Percentiles rank a stretch among this genome's conserved stretches.
phyloP scores from a whole-genome alignment of 2,113 vertebrate genomes.

The Gobio gobio region DNA sequence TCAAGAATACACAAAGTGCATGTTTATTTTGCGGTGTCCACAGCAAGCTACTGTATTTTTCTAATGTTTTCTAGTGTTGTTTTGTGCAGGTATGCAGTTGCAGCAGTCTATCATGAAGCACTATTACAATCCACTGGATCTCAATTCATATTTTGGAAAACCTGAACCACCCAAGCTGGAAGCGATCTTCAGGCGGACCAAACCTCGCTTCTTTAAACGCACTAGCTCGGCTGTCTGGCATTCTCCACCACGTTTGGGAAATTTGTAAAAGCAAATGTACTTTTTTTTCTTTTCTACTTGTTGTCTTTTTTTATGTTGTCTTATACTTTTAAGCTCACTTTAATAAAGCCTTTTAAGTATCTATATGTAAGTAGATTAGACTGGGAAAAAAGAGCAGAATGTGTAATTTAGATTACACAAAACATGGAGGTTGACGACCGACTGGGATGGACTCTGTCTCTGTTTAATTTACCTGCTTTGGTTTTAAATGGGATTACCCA shows the following conservation, averaged over 20 bases:
- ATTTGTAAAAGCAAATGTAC: neutral
- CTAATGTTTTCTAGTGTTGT: no score
- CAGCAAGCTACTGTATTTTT: neutral
- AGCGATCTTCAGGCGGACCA: slow-evolving; percentile 90
- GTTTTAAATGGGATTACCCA: neutral
- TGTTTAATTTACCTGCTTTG: neutral
- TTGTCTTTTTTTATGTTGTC: slow-evolving; percentile 26
- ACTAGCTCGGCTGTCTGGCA: slow-evolving; percentile 96
- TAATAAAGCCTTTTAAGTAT: slow-evolving; percentile 50
- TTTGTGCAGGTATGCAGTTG: slow-evolving; percentile 77
- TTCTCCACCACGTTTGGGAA: slow-evolving; percentile 76
- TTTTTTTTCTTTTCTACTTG: neutral
- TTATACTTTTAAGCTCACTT: slow-evolving; percentile 21
- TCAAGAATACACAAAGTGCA: neutral
- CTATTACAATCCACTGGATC: slow-evolving; percentile 84
- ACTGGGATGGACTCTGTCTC: neutral
- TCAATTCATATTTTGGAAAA: slow-evolving; percentile 78
- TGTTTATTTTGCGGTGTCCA: neutral
- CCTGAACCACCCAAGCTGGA: slow-evolving; percentile 83
- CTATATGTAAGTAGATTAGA: slow-evolving; percentile 21
- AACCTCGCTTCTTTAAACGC: slow-evolving; percentile 92
- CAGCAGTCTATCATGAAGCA: slow-evolving; percentile 83
- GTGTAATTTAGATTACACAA: neutral
- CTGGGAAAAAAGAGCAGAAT: slow-evolving; percentile 3
- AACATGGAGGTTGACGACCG: neutral